Evolutionary conservation across 1,140 invertebrate genomes (phyloP).

Genomic region (Trypoxylus dichotomus): DNA sequence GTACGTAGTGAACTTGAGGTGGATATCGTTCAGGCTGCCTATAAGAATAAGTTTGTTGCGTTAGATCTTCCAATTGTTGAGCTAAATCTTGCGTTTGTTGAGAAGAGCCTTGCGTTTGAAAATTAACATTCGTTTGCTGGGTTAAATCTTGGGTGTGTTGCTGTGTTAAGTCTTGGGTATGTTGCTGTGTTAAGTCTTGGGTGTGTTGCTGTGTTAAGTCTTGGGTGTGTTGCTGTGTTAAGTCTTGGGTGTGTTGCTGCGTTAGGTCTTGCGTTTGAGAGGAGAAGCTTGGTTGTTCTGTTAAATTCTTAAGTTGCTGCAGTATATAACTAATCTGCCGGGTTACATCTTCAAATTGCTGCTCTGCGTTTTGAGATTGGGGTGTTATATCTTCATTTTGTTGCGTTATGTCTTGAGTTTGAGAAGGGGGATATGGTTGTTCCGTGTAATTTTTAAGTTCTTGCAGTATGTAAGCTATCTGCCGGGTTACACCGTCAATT

Average conservation of each 20-base stretch:
- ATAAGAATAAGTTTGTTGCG: slow-evolving; percentile 14
- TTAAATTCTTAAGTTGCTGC: background rate
- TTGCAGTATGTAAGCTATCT: too few relatives aligned
- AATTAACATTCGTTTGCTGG: too few relatives aligned
- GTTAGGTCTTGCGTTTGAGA: background rate
- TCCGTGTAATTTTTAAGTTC: too few relatives aligned
- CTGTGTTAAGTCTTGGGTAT: slow-evolving; percentile 24
- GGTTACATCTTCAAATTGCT: slow-evolving; percentile 30
- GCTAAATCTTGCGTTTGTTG: slow-evolving; percentile 31
- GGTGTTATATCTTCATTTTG: background rate
- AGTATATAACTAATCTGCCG: slow-evolving; percentile 22
- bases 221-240: background rate
- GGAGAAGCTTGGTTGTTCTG: background rate
- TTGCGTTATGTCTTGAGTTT: slow-evolving; percentile 35
- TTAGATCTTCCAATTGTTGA: slow-evolving; percentile 27
- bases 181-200: background rate
- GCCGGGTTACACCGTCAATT: slow-evolving; percentile 26
- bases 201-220: background rate
- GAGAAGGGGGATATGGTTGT: too few relatives aligned
- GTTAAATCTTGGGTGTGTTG: slow-evolving; percentile 15
- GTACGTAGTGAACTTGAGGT: background rate
- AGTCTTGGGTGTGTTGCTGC: background rate
- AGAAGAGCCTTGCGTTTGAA: background rate
- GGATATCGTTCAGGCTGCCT: too few relatives aligned
- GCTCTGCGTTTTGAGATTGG: too few relatives aligned